These are phyloP conservation scores for Corythucha ciliata DNA, from an alignment of 2,888 invertebrate species.

Conservation along the genomic window DNA sequence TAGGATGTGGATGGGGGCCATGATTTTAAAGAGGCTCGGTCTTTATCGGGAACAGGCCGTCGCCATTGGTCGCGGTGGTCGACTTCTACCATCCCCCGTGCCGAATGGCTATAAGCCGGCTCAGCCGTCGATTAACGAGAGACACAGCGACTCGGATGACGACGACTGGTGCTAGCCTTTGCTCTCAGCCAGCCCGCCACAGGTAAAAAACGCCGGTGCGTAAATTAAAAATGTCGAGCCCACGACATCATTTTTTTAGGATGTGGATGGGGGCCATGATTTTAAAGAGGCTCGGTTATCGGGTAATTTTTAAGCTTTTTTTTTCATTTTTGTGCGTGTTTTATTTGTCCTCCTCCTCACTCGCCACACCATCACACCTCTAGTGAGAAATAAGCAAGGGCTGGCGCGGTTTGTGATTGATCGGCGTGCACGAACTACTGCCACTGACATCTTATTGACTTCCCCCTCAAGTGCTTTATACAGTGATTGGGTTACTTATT, in stretches of 20 bases:
- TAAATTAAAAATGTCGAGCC: no score
- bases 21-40: background rate
- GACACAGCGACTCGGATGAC: constrained; percentile 73
- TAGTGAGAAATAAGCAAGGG: constrained; percentile 27
- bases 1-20: background rate
- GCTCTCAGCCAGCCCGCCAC: constrained; percentile 35
- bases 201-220: no score
- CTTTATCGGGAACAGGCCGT: no score
- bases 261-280: background rate
- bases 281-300: background rate
- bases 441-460: no score
- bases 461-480: constrained; percentile 39
- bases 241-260: background rate
- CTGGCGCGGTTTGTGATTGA: constrained; percentile 27
- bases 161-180: constrained; percentile 76
- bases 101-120: constrained; percentile 84
- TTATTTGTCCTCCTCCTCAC: no score
- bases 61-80: constrained; percentile 60
- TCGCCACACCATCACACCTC: no score
- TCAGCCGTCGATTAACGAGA: constrained; percentile 47
- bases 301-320: no score
- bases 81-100: constrained; percentile 72
- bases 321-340: no score
- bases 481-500: constrained; percentile 36
- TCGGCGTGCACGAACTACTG: constrained; percentile 25